Conservation (phyloP, 2,797 vertebrate species). For the Salarias fasciatus region DNA sequence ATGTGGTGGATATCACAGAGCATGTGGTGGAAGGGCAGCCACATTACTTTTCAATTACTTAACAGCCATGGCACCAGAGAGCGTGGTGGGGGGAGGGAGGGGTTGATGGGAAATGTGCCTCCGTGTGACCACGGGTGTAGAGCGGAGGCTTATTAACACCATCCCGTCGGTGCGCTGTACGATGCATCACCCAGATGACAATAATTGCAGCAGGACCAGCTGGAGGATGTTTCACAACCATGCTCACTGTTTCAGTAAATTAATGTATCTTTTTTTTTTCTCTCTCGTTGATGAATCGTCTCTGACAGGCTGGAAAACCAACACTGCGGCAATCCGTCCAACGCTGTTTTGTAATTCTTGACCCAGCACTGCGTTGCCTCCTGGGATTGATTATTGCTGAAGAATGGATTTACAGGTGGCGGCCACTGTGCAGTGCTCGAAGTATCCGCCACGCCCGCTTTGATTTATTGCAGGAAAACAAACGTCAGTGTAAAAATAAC, state of each 20-base stretch:
- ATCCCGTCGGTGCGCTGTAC: background rate
- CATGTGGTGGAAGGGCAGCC: slow-evolving; percentile 21
- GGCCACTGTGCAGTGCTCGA: background rate
- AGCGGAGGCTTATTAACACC: background rate
- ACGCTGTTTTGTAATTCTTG: background rate
- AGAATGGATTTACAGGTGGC: background rate
- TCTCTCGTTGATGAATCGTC: no score
- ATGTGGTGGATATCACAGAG: slow-evolving; percentile 53
- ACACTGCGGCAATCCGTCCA: no score
- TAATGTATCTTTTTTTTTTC: background rate
- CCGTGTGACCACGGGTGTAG: background rate
- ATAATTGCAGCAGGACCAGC: background rate
- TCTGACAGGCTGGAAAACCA: no score
- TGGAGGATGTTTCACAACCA: background rate
- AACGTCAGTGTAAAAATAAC: background rate
- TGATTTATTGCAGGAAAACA: background rate
- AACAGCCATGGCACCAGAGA: slow-evolving; percentile 32
- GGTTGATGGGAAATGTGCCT: slow-evolving; percentile 2
- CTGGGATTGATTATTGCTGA: background rate
- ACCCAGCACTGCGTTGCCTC: background rate
- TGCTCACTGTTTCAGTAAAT: background rate
- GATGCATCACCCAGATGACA: background rate
- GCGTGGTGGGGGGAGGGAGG: background rate
- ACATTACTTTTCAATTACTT: slow-evolving; percentile 62
- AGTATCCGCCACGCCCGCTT: background rate